Evolutionary conservation across 1,140 invertebrate species (phyloP).

Genomic region (Cydia splendana): DNA sequence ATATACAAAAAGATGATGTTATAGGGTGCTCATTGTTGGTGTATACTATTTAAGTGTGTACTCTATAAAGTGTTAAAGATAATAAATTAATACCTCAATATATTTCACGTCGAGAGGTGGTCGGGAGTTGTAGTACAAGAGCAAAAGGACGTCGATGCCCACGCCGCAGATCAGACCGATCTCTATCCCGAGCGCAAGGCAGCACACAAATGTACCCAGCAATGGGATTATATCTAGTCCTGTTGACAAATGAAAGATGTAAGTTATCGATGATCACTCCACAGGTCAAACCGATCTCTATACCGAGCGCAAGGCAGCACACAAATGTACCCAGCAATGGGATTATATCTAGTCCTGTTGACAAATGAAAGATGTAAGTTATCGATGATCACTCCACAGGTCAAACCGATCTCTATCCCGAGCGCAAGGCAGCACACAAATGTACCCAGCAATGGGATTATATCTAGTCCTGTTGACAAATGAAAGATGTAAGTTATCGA

Average conservation of each 20-base stretch:
- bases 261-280: constrained; percentile 91
- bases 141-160: constrained; percentile 86
- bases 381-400: constrained; percentile 90
- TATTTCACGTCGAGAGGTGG: constrained; percentile 82
- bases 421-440: constrained; percentile 87
- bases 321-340: constrained; percentile 87
- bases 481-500: constrained; percentile 81
- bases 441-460: constrained; percentile 87
- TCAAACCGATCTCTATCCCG: constrained; percentile 91
- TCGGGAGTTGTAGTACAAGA: constrained; percentile 90
- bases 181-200: constrained; percentile 88
- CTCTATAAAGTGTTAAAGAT: neutral
- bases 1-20: neutral
- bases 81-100: constrained; percentile 53
- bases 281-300: constrained; percentile 91
- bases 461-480: constrained; percentile 85
- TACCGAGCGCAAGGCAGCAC: constrained; percentile 86
- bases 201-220: constrained; percentile 85
- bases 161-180: constrained; percentile 92
- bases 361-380: constrained; percentile 36
- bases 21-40: neutral
- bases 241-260: constrained; percentile 68
- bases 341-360: constrained; percentile 88
- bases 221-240: constrained; percentile 89
- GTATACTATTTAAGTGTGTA: too few relatives aligned